Evolutionary conservation across 1,140 invertebrate species (phyloP), one percentile per base, ranked within the genome.

Genomic region (Magallana angulata): DNA sequence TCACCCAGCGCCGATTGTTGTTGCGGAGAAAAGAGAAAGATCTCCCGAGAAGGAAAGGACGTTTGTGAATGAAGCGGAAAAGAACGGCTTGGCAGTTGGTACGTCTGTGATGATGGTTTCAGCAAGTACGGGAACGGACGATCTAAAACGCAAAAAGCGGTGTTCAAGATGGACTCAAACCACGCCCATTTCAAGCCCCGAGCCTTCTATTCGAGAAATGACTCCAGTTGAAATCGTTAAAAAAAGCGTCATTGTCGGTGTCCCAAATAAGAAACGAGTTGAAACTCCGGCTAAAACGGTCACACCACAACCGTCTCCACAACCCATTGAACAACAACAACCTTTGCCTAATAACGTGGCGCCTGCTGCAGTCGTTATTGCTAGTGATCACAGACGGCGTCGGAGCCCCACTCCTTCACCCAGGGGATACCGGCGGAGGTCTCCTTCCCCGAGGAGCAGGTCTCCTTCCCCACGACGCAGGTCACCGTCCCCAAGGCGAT

Each of bases 151-250:
- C 36, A 76, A 76, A 76, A 76, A 76, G 24, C 68, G 68, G 68
- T 76, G 68, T 24, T 76, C 68, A 1, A 76, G 68, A 76, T 76
- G 68, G 68, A 76, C 68, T 30, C 68, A 76, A 36, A 76, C 68
- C 24, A 76, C 68, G 18, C 68, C 68, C 30, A 9, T 76, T 12
- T 24, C 68, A 30, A 76, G 68, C 30, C 68, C 68, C 24, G 68
- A 76, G 36, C 68, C 68, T 36, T 76, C 68, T 11, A 76, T 76
- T 30, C 68, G 68, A 12, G 68, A 76, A 76, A 76, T 76, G 68
- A 76, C 68, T 36, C 68, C 68, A 36, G 68, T 76, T 6, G 68
- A 76, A 76, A 76, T 76, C 24, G 68, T 76, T 8, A 18, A 18
- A 12, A 76, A 30, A 76, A 76, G 5, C 12, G 24, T 12, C 24